These are phyloP conservation scores for Anomalospiza imberbis DNA, from an alignment of 2,797 vertebrate species.

Conservation along the genomic window DNA sequence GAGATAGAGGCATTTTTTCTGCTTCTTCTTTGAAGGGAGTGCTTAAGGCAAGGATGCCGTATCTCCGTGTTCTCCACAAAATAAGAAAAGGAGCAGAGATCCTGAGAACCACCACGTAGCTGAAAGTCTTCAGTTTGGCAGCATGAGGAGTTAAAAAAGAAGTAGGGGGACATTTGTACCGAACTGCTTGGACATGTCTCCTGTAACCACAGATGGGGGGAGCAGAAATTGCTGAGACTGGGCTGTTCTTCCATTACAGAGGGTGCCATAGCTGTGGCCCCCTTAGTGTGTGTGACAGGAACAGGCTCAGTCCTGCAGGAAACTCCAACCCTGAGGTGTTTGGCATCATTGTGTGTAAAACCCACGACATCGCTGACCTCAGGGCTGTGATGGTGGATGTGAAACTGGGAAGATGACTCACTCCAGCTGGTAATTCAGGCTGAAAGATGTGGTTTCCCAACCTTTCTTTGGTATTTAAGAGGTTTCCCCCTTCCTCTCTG, in stretches of 20 bases:
- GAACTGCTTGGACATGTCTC: background rate
- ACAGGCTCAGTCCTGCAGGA: background rate
- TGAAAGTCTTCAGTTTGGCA: background rate
- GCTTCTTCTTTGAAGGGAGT: background rate
- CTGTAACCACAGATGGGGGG: background rate
- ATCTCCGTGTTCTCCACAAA: background rate
- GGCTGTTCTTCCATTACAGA: background rate
- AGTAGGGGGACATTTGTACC: background rate
- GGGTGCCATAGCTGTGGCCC: background rate
- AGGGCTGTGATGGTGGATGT: background rate
- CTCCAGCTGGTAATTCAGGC: background rate
- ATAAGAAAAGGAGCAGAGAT: background rate
- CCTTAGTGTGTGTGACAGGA: background rate
- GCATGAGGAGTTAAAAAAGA: background rate
- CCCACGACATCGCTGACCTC: background rate
- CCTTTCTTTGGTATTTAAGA: background rate
- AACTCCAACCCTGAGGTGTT: background rate
- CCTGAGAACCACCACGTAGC: background rate
- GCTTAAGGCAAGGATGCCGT: slow-evolving; percentile 13
- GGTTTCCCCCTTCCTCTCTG: background rate
- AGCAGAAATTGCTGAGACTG: background rate
- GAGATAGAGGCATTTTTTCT: slow-evolving; percentile 13
- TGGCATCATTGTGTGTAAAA: accelerated
- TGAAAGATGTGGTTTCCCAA: background rate
- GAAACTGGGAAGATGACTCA: background rate